Evolutionary conservation across 2,888 invertebrate species (phyloP), one percentile per base, ranked within the genome.

Genomic region (Liodrosophila aerea): DNA sequence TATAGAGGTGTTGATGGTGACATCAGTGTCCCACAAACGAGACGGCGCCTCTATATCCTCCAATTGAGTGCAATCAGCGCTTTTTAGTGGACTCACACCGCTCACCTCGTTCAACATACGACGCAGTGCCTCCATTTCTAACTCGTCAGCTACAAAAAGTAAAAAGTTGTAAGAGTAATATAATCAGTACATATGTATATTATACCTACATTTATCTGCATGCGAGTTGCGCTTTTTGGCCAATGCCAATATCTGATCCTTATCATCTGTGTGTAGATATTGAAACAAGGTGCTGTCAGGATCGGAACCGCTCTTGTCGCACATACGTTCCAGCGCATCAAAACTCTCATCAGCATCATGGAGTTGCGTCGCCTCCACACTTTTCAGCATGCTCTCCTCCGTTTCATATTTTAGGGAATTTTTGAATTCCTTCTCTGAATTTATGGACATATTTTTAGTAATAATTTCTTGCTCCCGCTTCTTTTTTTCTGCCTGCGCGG

Each of bases 11-110:
- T 50, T 60, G 7, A 87, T 39, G 1, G 86, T 83, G 1, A 13
- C 33, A 8, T 76, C 66, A 37, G 85, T 87, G 27, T 90, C 89
- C 90, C 90, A 90, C 7, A 90, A 70, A 2, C 81, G 78, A 0
- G 90, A 89, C 0, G 90, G 90, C 1, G 84, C 86, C 56, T 90
- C 89, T 11, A 90, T 58, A 56, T 89, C 89, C 53, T 89, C 89
- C 16, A 90, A 34, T 49, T 87, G 87, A 7, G 90, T 89, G 40
- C 77, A 83, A 27, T 89, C 87, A 2, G 60, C 67, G 9, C 69
- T 64, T 27, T 81, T 84, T 0, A 85, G 11, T 0, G 85, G 81
- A 22, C 81, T 82, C 11, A 87, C 81, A 16, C 77, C 57, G 31
- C 64, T 61, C 0, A 87, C 45, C 1, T 88, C 83, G 13, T 80